These are phyloP conservation scores for Scaptomyza cyrtandrae DNA, from an alignment of 2,888 invertebrate species.

Conservation along the genomic window DNA sequence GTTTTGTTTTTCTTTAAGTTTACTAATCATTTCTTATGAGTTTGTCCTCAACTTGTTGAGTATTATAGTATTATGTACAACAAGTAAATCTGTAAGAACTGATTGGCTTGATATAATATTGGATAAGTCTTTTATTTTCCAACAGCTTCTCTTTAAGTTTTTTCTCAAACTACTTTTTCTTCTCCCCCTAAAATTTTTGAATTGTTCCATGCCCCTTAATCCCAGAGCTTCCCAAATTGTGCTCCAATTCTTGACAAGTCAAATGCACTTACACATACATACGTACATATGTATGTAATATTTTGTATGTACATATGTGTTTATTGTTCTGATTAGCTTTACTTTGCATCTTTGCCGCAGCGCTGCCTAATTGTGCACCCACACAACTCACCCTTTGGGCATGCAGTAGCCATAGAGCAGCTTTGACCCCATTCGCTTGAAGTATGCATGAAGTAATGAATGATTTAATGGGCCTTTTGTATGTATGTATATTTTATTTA, in stretches of 20 bases:
- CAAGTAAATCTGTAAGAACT: too few species aligned
- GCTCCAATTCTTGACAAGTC: constrained; percentile 3
- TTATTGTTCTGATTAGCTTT: constrained; percentile 5
- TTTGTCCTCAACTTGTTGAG: neutral
- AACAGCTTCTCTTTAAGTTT: too few species aligned
- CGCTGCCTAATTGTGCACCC: constrained; percentile 44
- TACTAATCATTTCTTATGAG: neutral
- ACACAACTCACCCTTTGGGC: constrained; percentile 28
- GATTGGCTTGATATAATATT: too few species aligned
- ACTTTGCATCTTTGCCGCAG: constrained; percentile 43
- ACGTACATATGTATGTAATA: neutral
- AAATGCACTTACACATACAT: neutral
- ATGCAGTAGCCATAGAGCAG: constrained; percentile 36
- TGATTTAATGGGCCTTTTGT: constrained; percentile 32
- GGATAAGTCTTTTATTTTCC: too few species aligned
- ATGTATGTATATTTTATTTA: neutral
- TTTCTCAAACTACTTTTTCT: too few species aligned
- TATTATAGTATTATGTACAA: too few species aligned
- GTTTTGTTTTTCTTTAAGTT: constrained; percentile 9
- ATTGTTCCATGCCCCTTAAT: constrained; percentile 48
- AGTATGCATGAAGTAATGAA: constrained; percentile 52
- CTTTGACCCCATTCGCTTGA: constrained; percentile 57
- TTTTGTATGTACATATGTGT: constrained; percentile 4
- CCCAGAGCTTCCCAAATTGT: constrained; percentile 28
- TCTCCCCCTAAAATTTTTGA: neutral